phyloP scores from a whole-genome alignment of 2,888 invertebrate species.

The Spodoptera exigua region DNA sequence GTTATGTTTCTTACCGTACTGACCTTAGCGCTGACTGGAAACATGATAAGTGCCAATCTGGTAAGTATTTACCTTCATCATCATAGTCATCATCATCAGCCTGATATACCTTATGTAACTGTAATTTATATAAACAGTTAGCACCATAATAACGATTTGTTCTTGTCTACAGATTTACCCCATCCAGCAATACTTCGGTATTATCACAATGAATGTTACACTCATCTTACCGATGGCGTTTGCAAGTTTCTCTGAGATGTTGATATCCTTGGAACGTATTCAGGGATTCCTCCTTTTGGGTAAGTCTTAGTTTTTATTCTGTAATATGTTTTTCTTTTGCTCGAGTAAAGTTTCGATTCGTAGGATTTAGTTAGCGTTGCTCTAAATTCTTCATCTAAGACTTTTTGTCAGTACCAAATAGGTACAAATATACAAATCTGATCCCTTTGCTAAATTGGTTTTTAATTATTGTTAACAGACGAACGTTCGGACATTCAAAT shows the following conservation, averaged over 20 bases:
- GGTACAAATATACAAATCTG: too few species aligned
- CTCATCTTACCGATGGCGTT: constrained; percentile 88
- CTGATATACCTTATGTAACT: too few species aligned
- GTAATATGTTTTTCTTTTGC: too few species aligned
- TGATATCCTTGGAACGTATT: constrained; percentile 89
- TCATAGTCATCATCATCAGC: too few species aligned
- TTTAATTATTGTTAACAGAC: constrained; percentile 61
- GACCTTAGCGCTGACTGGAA: constrained; percentile 75
- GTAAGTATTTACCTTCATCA: constrained; percentile 68
- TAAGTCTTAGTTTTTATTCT: constrained; percentile 57
- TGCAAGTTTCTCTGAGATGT: constrained; percentile 88
- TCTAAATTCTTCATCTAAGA: too few species aligned
- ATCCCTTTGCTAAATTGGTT: neutral
- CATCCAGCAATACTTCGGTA: constrained; percentile 89
- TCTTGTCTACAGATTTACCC: constrained; percentile 87
- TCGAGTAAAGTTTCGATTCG: too few species aligned
- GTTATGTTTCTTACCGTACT: constrained; percentile 91
- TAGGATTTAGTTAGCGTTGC: too few species aligned
- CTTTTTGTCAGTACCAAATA: too few species aligned
- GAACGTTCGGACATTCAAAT: constrained; percentile 74
- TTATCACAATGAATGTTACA: constrained; percentile 89
- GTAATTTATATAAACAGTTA: neutral
- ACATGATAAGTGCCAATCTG: constrained; percentile 76
- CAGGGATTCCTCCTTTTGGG: constrained; percentile 88
- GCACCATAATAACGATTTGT: neutral